Conservation (phyloP, 2,113 vertebrate genomes). For the Semnopithecus entellus region DNA sequence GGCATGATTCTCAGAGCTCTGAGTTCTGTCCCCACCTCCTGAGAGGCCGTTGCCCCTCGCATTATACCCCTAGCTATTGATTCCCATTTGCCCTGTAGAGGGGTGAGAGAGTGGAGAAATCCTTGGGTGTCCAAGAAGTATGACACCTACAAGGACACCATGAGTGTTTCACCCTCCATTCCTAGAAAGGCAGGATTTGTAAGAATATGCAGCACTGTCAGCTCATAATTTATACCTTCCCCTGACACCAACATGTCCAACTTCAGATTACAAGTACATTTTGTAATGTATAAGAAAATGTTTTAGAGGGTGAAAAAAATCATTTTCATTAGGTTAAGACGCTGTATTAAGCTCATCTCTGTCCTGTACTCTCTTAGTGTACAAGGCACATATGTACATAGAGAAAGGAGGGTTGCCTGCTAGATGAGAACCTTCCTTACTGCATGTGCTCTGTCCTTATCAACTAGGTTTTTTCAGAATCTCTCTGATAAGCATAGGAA, state of each 20-base stretch:
- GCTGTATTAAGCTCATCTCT: background rate
- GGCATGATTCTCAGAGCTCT: background rate
- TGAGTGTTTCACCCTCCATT: too few relatives aligned
- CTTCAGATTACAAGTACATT: background rate
- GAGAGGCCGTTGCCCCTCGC: background rate
- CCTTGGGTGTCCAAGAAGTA: background rate
- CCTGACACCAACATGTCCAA: background rate
- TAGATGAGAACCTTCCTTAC: background rate
- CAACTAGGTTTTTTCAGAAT: background rate
- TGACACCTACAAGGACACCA: accelerated
- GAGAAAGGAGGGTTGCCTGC: background rate
- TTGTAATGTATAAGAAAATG: background rate
- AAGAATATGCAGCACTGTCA: background rate
- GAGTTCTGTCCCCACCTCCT: background rate
- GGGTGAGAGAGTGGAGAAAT: background rate
- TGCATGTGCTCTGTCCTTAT: background rate
- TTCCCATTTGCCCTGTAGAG: background rate
- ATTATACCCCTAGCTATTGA: background rate
- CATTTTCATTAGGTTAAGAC: background rate
- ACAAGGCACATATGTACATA: accelerated
- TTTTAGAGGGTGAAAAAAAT: background rate
- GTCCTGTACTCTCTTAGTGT: background rate
- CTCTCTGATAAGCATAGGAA: background rate
- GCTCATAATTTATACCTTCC: background rate
- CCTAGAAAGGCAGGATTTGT: background rate